Evolutionary conservation across 1,140 invertebrate species (phyloP), one percentile per base, ranked within the genome.

Genomic region (Bombus haemorrhoidalis): DNA sequence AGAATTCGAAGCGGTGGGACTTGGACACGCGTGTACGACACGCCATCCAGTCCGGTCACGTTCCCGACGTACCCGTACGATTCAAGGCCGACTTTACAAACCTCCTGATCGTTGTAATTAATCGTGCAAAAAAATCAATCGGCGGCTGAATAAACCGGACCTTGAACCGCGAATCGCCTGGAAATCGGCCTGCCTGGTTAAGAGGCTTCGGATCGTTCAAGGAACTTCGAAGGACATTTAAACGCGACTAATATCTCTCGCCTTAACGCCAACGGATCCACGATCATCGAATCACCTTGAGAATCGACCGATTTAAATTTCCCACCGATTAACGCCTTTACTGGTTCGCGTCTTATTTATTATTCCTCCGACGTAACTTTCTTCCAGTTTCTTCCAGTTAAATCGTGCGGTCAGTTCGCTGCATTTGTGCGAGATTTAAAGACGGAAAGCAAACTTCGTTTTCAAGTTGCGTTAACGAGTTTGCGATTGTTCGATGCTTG

Each of bases 1-100:
- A 88, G 87, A 89, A 89, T 89, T 89, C 80, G 43, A 86, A 83
- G 76, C 75, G 18, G 76, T 75, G 79, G 79, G 77, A 47, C 83
- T 80, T 90, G 34, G 62, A 37, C 78, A 47, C 53, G 53, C 81
- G 53, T 74, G 73, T 34, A 86, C 59, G 28, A 84, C 81, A 73
- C 81, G 85, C n/a, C n/a, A 77, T 62, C 57, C 47, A 37, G 53
- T 85, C 85, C 75, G 43, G 74, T 84, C 85, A 77, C 85, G 83
- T 85, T 86, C 83, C 25, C 43, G 47, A 37, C 78, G 59, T 22
- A 82, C n/a, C 12, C 64, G 62, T n/a, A 69, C 53, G 78, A 68
- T 43, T 84, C 93, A 92, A 93, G 92, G 92, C 89, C 92, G 91
- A 72, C 88, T 81, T 91, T 91, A 92, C 90, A 88, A 91, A 91